These are phyloP conservation scores for Crotalus horridus DNA, from an alignment of 2,113 vertebrate species.

Conservation along the genomic window DNA sequence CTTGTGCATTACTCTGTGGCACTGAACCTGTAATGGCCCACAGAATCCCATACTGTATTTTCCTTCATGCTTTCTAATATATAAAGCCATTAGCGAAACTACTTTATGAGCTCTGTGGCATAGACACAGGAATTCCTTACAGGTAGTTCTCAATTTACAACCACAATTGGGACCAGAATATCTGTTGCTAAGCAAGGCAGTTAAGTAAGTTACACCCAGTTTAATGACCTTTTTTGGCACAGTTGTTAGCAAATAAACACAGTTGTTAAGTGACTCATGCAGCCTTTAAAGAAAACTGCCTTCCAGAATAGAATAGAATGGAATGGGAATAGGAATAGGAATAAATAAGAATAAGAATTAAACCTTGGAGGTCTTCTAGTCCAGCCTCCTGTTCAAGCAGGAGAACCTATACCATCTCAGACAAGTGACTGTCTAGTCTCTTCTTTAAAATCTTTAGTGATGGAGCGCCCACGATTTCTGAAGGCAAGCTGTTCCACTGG, in stretches of 20 bases:
- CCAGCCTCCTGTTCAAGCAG: too few species aligned
- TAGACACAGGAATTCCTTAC: neutral
- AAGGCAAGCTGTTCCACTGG: too few species aligned
- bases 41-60: neutral
- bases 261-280: neutral
- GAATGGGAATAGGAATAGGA: too few species aligned
- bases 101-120: neutral
- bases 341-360: too few species aligned
- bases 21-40: neutral
- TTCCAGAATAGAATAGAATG: neutral
- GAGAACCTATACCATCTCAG: too few species aligned
- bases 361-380: too few species aligned
- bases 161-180: neutral
- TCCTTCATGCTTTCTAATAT: neutral
- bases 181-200: neutral
- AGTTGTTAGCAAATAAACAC: neutral
- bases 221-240: neutral
- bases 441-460: too few species aligned
- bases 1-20: neutral
- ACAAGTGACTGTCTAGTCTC: too few species aligned
- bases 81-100: neutral
- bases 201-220: neutral
- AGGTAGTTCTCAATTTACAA: neutral
- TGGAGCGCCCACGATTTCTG: too few species aligned
- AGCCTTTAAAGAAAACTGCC: neutral